Percentiles rank a stretch among this genome's conserved stretches.
Conservation (phyloP, 2,888 invertebrate species). For the Cabera pusaria region DNA sequence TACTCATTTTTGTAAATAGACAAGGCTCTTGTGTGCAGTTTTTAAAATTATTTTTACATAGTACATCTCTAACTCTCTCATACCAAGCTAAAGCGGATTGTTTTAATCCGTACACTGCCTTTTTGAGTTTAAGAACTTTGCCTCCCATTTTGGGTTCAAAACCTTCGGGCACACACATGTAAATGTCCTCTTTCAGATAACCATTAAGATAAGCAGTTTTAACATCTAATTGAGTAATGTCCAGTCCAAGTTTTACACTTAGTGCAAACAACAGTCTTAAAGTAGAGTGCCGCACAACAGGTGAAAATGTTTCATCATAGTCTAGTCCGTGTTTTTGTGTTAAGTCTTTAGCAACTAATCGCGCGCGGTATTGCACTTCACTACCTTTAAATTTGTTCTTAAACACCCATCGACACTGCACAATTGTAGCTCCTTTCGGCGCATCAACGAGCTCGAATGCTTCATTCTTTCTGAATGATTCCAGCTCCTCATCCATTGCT, state of each 20-base stretch:
- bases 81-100: conserved; percentile 8
- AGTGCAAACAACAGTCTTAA: too few species aligned
- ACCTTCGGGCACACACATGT: neutral
- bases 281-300: too few species aligned
- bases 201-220: conserved; percentile 11
- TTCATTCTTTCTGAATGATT: too few species aligned
- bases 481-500: too few species aligned
- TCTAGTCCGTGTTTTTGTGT: conserved; percentile 6
- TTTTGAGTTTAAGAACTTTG: conserved; percentile 1
- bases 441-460: too few species aligned
- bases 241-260: conserved; percentile 2
- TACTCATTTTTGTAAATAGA: too few species aligned
- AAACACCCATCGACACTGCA: neutral
- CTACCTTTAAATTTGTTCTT: neutral
- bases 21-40: conserved; percentile 1
- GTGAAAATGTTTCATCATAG: too few species aligned
- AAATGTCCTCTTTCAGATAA: conserved; percentile 3
- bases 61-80: conserved; percentile 3
- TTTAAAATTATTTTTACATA: conserved; percentile 6
- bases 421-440: neutral
- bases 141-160: neutral
- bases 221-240: conserved; percentile 9
- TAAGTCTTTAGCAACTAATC: too few species aligned
- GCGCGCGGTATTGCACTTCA: neutral
- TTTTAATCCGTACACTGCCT: conserved; percentile 8